phyloP scores from a whole-genome alignment of 2,888 invertebrate species.

The Macaria notata region DNA sequence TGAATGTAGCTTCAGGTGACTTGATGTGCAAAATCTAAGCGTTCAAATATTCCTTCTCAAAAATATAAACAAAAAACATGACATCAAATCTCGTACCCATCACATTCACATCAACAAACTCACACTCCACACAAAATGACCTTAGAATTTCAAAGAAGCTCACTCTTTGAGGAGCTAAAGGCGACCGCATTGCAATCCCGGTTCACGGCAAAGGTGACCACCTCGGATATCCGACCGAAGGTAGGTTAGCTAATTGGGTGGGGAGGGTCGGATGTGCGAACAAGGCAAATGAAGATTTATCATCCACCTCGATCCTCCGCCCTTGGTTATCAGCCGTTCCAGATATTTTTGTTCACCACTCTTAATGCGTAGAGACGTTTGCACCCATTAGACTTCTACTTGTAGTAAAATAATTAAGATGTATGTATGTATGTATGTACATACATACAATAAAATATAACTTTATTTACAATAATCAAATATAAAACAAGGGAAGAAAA shows the following conservation, averaged over 20 bases:
- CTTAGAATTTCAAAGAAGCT: slow-evolving; percentile 26
- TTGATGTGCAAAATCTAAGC: too few species aligned
- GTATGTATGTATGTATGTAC: too few species aligned
- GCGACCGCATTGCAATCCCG: slow-evolving; percentile 40
- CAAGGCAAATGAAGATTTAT: slow-evolving; percentile 80
- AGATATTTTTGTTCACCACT: slow-evolving; percentile 37
- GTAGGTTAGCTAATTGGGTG: slow-evolving; percentile 71
- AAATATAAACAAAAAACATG: too few species aligned
- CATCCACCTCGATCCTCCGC: slow-evolving; percentile 60
- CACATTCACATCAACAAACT: slow-evolving; percentile 1
- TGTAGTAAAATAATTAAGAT: too few species aligned
- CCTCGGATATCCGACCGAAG: slow-evolving; percentile 63
- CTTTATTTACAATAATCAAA: too few species aligned
- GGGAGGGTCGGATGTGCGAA: slow-evolving; percentile 74
- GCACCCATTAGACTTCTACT: too few species aligned
- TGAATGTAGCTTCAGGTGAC: too few species aligned
- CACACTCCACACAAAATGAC: slow-evolving; percentile 20
- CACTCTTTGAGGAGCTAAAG: slow-evolving; percentile 22
- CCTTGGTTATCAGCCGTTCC: slow-evolving; percentile 33
- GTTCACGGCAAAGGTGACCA: slow-evolving; percentile 62
- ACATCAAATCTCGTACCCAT: too few species aligned
- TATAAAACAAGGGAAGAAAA: too few species aligned
- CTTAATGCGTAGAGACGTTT: slow-evolving; percentile 9
- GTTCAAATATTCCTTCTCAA: too few species aligned
- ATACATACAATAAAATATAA: too few species aligned